Base-by-base conservation (phyloP, 2,113 vertebrate species). In the Bos indicus region DNA sequence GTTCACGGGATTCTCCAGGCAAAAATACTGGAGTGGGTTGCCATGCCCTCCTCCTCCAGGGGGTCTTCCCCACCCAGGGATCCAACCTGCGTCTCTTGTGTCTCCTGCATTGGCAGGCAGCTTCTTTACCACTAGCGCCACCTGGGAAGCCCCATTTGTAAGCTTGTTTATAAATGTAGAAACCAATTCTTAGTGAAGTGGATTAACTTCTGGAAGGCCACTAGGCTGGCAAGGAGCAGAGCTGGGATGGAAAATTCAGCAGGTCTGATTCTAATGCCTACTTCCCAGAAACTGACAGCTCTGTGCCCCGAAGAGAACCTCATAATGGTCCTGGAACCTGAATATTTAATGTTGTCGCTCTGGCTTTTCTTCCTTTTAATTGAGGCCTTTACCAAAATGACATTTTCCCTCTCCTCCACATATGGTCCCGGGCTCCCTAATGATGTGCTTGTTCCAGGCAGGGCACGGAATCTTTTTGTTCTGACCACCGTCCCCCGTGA, bases 311-410 rank as follows among this genome's bases (percentile, higher is more conserved):
- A 36, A 30, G 46, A 52, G 88, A 90, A 96, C 16, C 57, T 91
- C 84, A 57, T 80, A 92, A 87, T 36, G 25, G 60, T 51, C 46
- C 88, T 74, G 81, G 86, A 64, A 78, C 77, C 91, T 85, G 56
- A 88, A 80, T 97, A 52, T 83, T 98, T 92, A 91, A 95, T 97
- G 88, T 33, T 95, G 64, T 88, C 60, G 51, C 57, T 48, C 43
- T 84, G 46, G 64, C 84, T 95, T 95, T 95, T 87, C 89, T 78
- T 96, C 86, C 78, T 92, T 94, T 89, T 98, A 94, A 91, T 80
- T 86, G 95, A 98, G 40, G 46, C 88, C 60, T 97, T 97, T 95
- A 83, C 82, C 43, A 46, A 88, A 64, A 90, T 95, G 97, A 92
- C 90, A 64, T 91, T 83, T 93, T 83, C 67, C 64, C n/a, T 84